These are phyloP conservation scores for Ageneiosus marmoratus DNA, from an alignment of 2,113 vertebrate genomes.

Conservation along the genomic window DNA sequence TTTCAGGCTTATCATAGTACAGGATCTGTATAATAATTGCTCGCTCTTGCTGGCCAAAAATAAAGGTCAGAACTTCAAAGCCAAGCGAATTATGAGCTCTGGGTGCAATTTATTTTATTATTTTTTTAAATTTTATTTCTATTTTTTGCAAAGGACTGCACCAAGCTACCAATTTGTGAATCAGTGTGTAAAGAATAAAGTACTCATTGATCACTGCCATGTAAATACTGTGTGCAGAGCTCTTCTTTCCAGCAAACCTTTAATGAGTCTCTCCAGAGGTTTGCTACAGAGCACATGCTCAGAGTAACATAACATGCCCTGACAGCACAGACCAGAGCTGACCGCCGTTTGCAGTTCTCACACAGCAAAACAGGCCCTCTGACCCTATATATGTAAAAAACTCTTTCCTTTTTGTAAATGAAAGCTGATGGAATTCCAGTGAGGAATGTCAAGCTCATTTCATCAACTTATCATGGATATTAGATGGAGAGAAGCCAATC, in stretches of 20 bases:
- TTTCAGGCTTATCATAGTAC: slow-evolving; percentile 57
- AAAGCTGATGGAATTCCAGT: slow-evolving; percentile 22
- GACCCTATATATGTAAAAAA: slow-evolving; percentile 35
- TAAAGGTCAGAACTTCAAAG: slow-evolving; percentile 65
- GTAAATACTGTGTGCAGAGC: slow-evolving; percentile 55
- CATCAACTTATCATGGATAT: slow-evolving; percentile 43
- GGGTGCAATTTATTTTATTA: slow-evolving; percentile 39
- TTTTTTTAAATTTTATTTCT: neutral
- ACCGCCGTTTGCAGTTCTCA: slow-evolving; percentile 26
- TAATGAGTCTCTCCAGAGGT: slow-evolving; percentile 73
- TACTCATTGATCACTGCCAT: slow-evolving; percentile 65
- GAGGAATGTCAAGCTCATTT: slow-evolving; percentile 36
- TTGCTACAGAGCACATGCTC: slow-evolving; percentile 48
- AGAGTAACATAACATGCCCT: slow-evolving; percentile 43
- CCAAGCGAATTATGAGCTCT: slow-evolving; percentile 58
- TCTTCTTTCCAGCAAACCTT: slow-evolving; percentile 60
- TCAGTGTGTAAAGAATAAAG: slow-evolving; percentile 57
- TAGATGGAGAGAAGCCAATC: slow-evolving; percentile 29
- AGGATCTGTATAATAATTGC: slow-evolving; percentile 61
- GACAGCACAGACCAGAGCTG: slow-evolving; percentile 27
- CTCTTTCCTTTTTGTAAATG: neutral
- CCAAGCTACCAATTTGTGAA: slow-evolving; percentile 40
- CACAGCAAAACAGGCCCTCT: slow-evolving; percentile 22
- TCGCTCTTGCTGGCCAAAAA: slow-evolving; percentile 47
- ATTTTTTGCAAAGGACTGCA: slow-evolving; percentile 57